Evolutionary conservation across 2,888 invertebrate genomes (phyloP).

Genomic region (Disparrhopalites patrizii): DNA sequence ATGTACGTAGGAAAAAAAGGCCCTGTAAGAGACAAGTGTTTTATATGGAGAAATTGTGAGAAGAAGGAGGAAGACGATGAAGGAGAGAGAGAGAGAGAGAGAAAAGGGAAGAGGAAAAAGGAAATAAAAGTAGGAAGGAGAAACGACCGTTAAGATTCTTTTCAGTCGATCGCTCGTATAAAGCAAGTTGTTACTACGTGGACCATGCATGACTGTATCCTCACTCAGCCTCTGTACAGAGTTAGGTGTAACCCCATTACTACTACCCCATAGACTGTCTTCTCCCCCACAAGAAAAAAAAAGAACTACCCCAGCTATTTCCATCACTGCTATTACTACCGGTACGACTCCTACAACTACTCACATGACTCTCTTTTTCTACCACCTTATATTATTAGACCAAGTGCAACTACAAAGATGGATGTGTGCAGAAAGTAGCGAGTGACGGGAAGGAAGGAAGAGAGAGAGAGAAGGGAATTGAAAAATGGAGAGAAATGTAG

Average conservation of each 20-base stretch:
- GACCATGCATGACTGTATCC: neutral
- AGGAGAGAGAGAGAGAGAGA: neutral
- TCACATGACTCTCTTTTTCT: neutral
- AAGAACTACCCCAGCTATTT: no score
- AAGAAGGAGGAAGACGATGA: neutral
- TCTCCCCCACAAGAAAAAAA: neutral
- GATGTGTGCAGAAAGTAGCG: neutral
- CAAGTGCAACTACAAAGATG: neutral
- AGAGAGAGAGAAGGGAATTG: constrained; percentile 19
- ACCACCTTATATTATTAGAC: neutral
- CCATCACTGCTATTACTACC: no score
- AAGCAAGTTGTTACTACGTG: no score
- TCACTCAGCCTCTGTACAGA: neutral
- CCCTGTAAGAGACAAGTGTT: no score
- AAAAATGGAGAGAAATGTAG: constrained; percentile 17
- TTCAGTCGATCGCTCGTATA: neutral
- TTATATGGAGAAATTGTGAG: neutral
- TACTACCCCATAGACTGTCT: neutral
- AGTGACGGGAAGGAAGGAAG: neutral
- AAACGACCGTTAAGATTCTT: constrained; percentile 5
- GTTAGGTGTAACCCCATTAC: no score
- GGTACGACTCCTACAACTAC: no score
- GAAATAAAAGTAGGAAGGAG: constrained; percentile 16
- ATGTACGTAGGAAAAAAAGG: no score
- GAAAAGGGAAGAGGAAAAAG: neutral